Percentiles rank a stretch among this genome's conserved stretches.
These are phyloP conservation scores for Beris morrisii DNA, from an alignment of 2,888 invertebrate species.

Conservation along the genomic window DNA sequence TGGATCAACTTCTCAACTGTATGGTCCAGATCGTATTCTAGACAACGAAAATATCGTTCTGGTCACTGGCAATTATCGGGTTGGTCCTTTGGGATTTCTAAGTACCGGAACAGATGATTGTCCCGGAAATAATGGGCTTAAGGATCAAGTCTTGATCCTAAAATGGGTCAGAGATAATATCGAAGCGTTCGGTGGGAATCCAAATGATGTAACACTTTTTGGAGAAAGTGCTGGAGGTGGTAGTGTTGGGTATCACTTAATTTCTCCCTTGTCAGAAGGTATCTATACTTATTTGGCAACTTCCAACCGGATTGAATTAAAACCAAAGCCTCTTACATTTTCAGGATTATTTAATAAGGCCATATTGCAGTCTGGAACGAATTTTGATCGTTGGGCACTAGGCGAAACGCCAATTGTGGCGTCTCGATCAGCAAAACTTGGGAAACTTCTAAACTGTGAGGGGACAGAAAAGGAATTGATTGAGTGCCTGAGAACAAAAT, in stretches of 20 bases:
- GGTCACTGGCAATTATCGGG: conserved; percentile 66
- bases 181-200: conserved; percentile 61
- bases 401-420: conserved; percentile 59
- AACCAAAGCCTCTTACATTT: conserved; percentile 39
- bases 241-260: conserved; percentile 64
- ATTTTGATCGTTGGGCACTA: conserved; percentile 63
- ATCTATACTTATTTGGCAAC: not conserved
- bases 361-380: conserved; percentile 70
- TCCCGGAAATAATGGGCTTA: conserved; percentile 64
- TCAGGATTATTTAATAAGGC: conserved; percentile 68
- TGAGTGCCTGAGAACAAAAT: conserved; percentile 62
- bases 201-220: conserved; percentile 62
- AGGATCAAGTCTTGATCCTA: conserved; percentile 62
- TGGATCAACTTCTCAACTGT: conserved; percentile 62
- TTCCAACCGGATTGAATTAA: not conserved
- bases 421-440: conserved; percentile 61
- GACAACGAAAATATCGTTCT: conserved; percentile 64
- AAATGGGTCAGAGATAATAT: conserved; percentile 63
- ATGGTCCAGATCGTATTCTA: conserved; percentile 65
- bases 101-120: conserved; percentile 62
- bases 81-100: conserved; percentile 62
- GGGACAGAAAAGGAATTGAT: conserved; percentile 58
- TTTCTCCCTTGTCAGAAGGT: conserved; percentile 54
- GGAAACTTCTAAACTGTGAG: conserved; percentile 62
- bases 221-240: conserved; percentile 67